Evolutionary conservation across 30 jellyfish, hydroid and myxozoan species (phyloP), one percentile per base, ranked within the genome.

Genomic region (Turritopsis dohrnii): DNA sequence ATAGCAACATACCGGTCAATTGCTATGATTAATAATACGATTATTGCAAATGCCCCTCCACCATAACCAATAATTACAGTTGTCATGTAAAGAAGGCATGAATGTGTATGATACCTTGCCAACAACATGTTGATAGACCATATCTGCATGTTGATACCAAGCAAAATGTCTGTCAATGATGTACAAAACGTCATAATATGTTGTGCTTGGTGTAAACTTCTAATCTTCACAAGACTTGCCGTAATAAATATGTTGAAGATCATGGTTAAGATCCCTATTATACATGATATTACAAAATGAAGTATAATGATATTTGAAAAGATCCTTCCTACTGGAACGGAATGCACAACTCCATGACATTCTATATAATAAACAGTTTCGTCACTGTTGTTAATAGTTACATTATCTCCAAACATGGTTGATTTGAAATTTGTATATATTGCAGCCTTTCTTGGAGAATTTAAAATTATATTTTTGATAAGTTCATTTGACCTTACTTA

Each of bases 11-110:
- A 69, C 0, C 77, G 77, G 22, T 69, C 77, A 23, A 69, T n/a
- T n/a, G 77, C 77, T n/a, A 21, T 69, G 28, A 27, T 27, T 9
- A 69, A 69, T 27, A 69, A 23, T 69, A 27, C 8, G 19, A 69
- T 27, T 7, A 69, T 69, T 69, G 77, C 77, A 23, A 69, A 69
- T 69, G 30, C 1, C 0, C 28, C 30, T 8, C 16, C 8, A 7
- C 77, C 77, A 69, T 69, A 69, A 69, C 77, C 77, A 8, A 69
- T n/a, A n/a, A 27, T n/a, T 23, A 69, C 77, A 7, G 77, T 7
- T 7, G 16, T n/a, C 30, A 69, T n/a, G 30, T 69, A 69, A 8
- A 69, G 30, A 1, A 69, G 8, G 77, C 77, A 69, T 23, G 28
- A n/a, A 23, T 69, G 77, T 69, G 28, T 69, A 8, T 27, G 28